Base-by-base conservation (phyloP, 2,888 invertebrate species). In the Ptycholaimellus sp. region DNA sequence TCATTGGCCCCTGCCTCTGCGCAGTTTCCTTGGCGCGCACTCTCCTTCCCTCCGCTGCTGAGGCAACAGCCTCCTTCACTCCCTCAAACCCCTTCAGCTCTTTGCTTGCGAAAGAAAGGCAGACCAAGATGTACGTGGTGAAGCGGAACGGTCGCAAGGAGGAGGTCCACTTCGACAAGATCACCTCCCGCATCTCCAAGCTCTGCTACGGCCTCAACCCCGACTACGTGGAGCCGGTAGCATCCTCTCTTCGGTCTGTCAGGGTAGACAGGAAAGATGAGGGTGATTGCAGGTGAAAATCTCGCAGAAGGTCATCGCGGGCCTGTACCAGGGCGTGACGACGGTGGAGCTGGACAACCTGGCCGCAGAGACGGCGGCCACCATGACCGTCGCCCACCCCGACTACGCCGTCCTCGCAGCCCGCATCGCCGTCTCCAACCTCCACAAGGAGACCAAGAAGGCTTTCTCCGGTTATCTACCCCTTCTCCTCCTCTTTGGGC, bases 311-410 rank as follows among this genome's bases (percentile, higher is more conserved):
- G 90, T 93, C 0, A 83, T 93, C 47, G 79, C 68, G 61, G 93
- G 93, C 0, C 68, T 96, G 29, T 93, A 90, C 59, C 73, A 79
- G 42, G 93, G 93, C 13, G 90, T 99, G 2, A 83, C 83, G 6
- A 96, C 93, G 0, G 76, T 83, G 16, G 87, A 96, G 59, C 64
- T 96, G 49, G 96, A 96, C 61, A 93, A 87, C 59, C 66, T 96
- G 44, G 93, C 96, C 31, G 96, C 96, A 0, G 93, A 96, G 64
- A 93, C 81, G 29, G 82, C 93, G n/a, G 93, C 93, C 11, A 81
- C 81, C 22, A 78, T 90, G 76, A 90, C 93, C 1, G 83, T 83
- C 3, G 75, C 77, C 53, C 93, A 96, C 64, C 83, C 90, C 0
- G 93, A 96, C 64, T 96, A 93, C 68, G 90, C 68, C 25, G 55